Percentiles rank a stretch among this genome's conserved stretches.
phyloP scores from a whole-genome alignment of 2,888 invertebrate species.

The Cephalotes varians region DNA sequence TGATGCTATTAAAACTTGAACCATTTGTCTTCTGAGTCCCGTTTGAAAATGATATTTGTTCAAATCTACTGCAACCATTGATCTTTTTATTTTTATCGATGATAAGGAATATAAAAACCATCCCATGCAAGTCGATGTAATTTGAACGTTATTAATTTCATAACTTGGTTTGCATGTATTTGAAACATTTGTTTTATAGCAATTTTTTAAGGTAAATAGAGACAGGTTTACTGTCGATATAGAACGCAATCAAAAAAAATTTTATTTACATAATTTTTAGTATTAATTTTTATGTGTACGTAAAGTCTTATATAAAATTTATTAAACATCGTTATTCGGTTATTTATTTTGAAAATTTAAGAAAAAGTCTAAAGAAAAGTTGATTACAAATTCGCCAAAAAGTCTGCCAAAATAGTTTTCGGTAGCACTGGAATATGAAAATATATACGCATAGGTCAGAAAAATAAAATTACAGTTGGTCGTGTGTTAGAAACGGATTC shows the following conservation, averaged over 20 bases:
- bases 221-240: background rate
- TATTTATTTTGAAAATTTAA: background rate
- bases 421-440: background rate
- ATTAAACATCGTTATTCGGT: background rate
- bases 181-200: background rate
- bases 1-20: conserved; percentile 69
- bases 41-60: conserved; percentile 47
- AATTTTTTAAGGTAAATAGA: background rate
- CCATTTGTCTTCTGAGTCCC: conserved; percentile 50
- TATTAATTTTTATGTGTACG: background rate
- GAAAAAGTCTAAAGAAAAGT: background rate
- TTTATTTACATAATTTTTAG: background rate
- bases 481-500: conserved; percentile 13
- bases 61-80: conserved; percentile 14
- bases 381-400: conserved; percentile 2
- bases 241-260: background rate
- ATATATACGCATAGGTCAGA: background rate
- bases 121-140: background rate
- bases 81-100: conserved; percentile 15
- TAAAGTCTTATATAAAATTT: background rate
- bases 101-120: conserved; percentile 29
- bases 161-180: background rate
- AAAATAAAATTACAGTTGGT: conserved; percentile 3
- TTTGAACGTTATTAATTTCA: conserved; percentile 4
- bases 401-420: background rate